These are phyloP conservation scores for Ichneumoninae sp. DNA, from an alignment of 2,888 invertebrate species.

Conservation along the genomic window DNA sequence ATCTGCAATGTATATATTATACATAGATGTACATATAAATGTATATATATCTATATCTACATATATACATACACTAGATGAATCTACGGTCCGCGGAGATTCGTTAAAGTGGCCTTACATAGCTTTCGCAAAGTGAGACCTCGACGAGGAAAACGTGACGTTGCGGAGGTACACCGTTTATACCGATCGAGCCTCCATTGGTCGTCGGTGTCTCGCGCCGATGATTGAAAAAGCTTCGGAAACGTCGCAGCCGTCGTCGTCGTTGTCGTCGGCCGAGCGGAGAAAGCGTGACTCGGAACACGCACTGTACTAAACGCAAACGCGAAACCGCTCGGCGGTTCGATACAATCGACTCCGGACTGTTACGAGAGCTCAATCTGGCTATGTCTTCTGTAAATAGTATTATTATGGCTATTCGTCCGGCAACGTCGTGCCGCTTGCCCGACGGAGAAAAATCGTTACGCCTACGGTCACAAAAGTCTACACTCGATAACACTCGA, in stretches of 20 bases:
- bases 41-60: background rate
- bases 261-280: constrained; percentile 41
- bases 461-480: constrained; percentile 13
- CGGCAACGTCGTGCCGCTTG: background rate
- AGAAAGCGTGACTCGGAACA: constrained; percentile 59
- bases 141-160: constrained; percentile 39
- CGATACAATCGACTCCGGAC: constrained; percentile 38
- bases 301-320: constrained; percentile 7
- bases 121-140: constrained; percentile 19
- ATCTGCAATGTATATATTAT: background rate
- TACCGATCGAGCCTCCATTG: constrained; percentile 7
- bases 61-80: background rate
- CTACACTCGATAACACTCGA: background rate
- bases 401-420: constrained; percentile 33
- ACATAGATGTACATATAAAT: background rate
- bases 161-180: background rate
- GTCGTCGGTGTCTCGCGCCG: constrained; percentile 58
- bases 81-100: constrained; percentile 4
- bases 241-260: background rate
- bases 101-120: background rate
- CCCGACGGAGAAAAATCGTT: constrained; percentile 12
- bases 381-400: constrained; percentile 3
- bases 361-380: constrained; percentile 39
- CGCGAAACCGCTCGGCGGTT: background rate
- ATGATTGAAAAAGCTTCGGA: constrained; percentile 39